These are phyloP conservation scores for Hypanus sabinus DNA, from an alignment of 2,113 vertebrate genomes.

Conservation along the genomic window DNA sequence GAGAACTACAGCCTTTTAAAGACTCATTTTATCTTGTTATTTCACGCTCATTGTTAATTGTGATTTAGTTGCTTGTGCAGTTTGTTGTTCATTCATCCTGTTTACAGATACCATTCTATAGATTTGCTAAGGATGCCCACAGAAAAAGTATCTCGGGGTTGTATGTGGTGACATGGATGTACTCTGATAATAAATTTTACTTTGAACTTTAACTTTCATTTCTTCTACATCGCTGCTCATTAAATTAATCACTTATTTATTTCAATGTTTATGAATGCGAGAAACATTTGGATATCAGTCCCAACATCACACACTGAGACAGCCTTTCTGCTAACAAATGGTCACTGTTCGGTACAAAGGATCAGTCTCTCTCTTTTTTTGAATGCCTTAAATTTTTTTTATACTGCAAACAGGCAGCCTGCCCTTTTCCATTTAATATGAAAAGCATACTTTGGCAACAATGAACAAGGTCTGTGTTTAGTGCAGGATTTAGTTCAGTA, in stretches of 20 bases:
- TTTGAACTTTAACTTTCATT: too few relatives aligned
- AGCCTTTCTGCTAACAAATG: not conserved
- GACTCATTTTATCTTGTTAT: too few relatives aligned
- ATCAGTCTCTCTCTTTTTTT: not conserved
- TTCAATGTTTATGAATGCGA: not conserved
- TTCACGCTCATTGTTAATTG: too few relatives aligned
- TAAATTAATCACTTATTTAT: not conserved
- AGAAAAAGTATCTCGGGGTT: too few relatives aligned
- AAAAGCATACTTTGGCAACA: constrained; percentile 16
- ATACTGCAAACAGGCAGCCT: constrained; percentile 12
- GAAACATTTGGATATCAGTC: not conserved
- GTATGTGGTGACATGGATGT: too few relatives aligned
- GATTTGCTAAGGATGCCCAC: too few relatives aligned
- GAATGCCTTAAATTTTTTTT: constrained; percentile 14
- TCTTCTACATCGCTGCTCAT: not conserved
- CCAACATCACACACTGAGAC: not conserved
- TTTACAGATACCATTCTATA: too few relatives aligned
- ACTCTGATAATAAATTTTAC: too few relatives aligned
- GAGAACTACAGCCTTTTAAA: too few relatives aligned
- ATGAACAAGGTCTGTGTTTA: constrained; percentile 16
- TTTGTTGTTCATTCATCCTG: too few relatives aligned
- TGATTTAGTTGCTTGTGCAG: too few relatives aligned
- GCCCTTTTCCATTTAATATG: constrained; percentile 24
- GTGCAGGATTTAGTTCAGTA: not conserved
- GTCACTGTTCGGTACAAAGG: constrained; percentile 2